A percentile compares a stretch with the other conserved stretches of the same genome.
phyloP scores from a whole-genome alignment of 2,797 vertebrate species.

The Champsocephalus gunnari region DNA sequence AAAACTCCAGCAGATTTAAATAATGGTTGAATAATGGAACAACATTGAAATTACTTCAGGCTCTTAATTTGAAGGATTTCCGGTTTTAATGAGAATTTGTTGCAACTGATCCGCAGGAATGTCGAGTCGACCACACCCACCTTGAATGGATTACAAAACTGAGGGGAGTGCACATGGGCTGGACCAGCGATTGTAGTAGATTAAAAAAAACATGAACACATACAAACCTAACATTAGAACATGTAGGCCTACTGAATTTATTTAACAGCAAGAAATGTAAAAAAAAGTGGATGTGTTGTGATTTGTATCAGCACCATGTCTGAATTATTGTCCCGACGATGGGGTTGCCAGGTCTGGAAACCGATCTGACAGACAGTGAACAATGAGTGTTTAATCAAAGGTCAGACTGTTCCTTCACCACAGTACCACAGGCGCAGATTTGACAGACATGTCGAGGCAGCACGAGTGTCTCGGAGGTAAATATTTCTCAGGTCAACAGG shows the following conservation, averaged over 20 bases:
- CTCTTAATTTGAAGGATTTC: conserved; percentile 42
- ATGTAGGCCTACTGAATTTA: neutral
- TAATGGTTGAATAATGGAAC: too few relatives aligned
- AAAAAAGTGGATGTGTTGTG: neutral
- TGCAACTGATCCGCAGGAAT: conserved; percentile 11
- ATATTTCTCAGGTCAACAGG: conserved; percentile 45
- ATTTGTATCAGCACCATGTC: neutral
- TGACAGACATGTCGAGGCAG: conserved; percentile 7
- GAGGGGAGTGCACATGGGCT: too few relatives aligned
- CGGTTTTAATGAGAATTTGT: neutral
- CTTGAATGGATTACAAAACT: neutral
- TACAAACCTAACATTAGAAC: neutral
- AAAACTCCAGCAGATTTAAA: too few relatives aligned
- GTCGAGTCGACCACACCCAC: conserved; percentile 13
- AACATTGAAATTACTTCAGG: too few relatives aligned
- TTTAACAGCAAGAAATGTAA: neutral
- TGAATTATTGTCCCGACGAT: neutral
- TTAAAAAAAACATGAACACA: neutral
- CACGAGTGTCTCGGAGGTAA: neutral
- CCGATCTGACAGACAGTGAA: neutral
- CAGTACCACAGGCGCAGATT: neutral
- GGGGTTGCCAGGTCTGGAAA: neutral
- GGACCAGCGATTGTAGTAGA: neutral
- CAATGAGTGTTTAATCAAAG: neutral
- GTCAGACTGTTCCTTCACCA: neutral